A percentile compares a stretch with the other conserved stretches of the same genome.
These are phyloP conservation scores for Falcaria lacertinaria DNA, from an alignment of 2,888 invertebrate genomes.

Conservation along the genomic window DNA sequence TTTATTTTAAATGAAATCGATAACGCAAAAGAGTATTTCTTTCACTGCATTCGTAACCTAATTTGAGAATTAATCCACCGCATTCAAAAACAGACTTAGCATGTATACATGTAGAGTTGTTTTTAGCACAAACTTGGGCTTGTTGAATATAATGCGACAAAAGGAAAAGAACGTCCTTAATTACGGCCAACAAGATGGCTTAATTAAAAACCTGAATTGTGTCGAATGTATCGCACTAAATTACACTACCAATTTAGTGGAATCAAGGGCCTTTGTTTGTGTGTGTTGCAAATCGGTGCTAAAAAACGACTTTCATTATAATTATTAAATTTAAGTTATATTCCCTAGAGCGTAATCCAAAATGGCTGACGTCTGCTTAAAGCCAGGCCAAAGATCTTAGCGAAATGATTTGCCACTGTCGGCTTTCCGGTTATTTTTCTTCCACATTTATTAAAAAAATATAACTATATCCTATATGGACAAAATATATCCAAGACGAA, in stretches of 20 bases:
- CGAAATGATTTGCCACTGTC: too few species aligned
- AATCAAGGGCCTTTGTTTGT: slow-evolving; percentile 1
- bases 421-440: too few species aligned
- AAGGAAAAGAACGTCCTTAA: slow-evolving; percentile 43
- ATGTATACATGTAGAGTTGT: not conserved
- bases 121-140: not conserved
- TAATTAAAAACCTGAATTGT: slow-evolving; percentile 53
- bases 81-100: not conserved
- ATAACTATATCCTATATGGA: too few species aligned
- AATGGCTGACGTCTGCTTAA: too few species aligned
- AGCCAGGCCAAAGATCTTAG: too few species aligned
- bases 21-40: too few species aligned
- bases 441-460: too few species aligned
- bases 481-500: too few species aligned
- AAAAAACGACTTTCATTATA: too few species aligned
- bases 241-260: slow-evolving; percentile 4
- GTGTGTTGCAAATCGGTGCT: slow-evolving; percentile 15
- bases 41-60: not conserved
- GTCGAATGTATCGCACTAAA: not conserved
- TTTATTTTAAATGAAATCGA: too few species aligned
- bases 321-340: too few species aligned
- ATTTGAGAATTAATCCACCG: not conserved
- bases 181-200: slow-evolving; percentile 53
- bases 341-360: too few species aligned
- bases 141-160: slow-evolving; percentile 21